Evolutionary conservation across 2,113 vertebrate genomes (phyloP).

Genomic region (Charina bottae): DNA sequence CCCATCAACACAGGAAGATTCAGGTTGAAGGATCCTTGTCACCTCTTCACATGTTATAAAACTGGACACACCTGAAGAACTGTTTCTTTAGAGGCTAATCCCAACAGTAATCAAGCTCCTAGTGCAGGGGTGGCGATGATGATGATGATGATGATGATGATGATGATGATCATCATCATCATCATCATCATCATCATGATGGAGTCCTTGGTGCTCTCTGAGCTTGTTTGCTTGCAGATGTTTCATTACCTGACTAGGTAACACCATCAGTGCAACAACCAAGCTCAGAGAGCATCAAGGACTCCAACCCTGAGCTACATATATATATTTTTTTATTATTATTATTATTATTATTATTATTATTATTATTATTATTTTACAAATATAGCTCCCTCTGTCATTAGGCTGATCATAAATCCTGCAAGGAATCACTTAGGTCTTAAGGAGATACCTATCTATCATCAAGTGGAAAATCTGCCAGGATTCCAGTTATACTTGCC

Average conservation of each 20-base stretch:
- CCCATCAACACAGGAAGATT: neutral
- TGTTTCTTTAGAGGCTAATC: neutral
- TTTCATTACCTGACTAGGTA: too few relatives aligned
- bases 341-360: too few relatives aligned
- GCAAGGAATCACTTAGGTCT: neutral
- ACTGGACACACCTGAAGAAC: neutral
- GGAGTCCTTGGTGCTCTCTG: too few relatives aligned
- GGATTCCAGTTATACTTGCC: neutral
- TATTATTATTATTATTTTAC: neutral
- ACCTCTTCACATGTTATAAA: neutral
- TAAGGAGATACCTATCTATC: neutral
- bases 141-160: too few relatives aligned
- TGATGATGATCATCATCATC: too few relatives aligned
- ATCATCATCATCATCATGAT: too few relatives aligned
- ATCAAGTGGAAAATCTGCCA: neutral
- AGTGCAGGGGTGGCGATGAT: neutral
- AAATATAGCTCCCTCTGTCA: neutral
- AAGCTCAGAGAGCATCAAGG: too few relatives aligned
- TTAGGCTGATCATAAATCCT: neutral
- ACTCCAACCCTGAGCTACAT: too few relatives aligned
- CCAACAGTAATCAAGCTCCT: neutral
- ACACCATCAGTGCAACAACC: too few relatives aligned
- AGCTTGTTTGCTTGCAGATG: too few relatives aligned
- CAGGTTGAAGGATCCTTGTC: neutral
- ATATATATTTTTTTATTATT: too few relatives aligned